These are phyloP conservation scores for Odocoileus hemionus DNA, from an alignment of 2,113 vertebrate genomes.

Conservation along the genomic window DNA sequence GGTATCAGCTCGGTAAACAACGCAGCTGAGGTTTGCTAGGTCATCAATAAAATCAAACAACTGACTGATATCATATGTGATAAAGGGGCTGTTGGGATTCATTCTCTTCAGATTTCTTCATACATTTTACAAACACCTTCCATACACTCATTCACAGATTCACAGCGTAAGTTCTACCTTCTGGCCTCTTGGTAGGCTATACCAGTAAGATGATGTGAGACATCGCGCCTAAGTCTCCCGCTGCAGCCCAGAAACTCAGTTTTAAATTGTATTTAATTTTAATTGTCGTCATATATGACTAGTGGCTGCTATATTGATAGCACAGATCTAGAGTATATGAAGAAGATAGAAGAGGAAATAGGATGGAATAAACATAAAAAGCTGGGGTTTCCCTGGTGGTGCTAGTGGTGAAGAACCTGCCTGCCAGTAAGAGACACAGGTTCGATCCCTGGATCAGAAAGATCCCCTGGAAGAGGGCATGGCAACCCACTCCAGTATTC, in stretches of 20 bases:
- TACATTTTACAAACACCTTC: neutral
- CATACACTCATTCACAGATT: neutral
- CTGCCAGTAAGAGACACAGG: neutral
- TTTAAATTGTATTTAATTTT: neutral
- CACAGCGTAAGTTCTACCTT: neutral
- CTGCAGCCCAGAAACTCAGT: neutral
- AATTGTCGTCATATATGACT: neutral
- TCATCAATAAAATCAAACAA: neutral
- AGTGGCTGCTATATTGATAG: neutral
- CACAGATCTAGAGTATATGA: neutral
- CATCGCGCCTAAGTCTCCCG: neutral
- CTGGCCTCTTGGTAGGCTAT: neutral
- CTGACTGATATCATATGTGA: neutral
- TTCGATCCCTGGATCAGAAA: neutral
- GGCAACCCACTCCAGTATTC: neutral
- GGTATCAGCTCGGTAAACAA: neutral
- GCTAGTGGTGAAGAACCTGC: neutral
- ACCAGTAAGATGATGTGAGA: neutral
- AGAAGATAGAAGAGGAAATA: neutral
- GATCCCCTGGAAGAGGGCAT: neutral
- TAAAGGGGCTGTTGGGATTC: neutral
- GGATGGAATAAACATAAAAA: neutral
- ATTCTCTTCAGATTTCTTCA: neutral
- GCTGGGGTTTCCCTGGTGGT: neutral
- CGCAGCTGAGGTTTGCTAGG: neutral